These are phyloP conservation scores for Gallirallus australis DNA, from an alignment of 2,797 vertebrate genomes.

Conservation along the genomic window DNA sequence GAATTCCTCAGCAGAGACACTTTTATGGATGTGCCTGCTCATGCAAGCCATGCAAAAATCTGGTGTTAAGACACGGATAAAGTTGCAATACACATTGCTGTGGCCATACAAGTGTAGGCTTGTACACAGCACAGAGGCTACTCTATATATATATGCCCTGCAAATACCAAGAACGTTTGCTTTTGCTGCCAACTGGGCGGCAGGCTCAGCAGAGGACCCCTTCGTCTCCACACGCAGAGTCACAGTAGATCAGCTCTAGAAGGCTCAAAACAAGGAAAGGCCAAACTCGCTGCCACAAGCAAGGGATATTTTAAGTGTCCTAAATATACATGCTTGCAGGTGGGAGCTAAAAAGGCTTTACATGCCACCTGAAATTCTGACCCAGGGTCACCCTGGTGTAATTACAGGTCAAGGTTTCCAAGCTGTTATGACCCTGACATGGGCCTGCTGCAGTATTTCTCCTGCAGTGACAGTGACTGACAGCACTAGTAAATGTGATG, in stretches of 20 bases:
- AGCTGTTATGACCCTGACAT: not conserved
- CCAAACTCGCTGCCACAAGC: not conserved
- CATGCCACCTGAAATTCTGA: not conserved
- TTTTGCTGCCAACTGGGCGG: not conserved
- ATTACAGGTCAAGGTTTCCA: not conserved
- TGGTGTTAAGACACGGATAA: not conserved
- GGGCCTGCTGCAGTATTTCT: not conserved
- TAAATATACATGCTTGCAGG: not conserved
- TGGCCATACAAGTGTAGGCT: not conserved
- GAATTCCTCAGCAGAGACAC: not conserved
- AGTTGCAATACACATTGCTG: not conserved
- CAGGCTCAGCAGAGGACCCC: not conserved
- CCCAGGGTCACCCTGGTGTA: not conserved
- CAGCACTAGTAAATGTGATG: accelerated
- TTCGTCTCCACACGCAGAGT: accelerated
- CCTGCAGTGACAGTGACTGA: not conserved
- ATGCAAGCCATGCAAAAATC: not conserved
- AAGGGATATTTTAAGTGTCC: not conserved
- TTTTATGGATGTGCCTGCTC: not conserved
- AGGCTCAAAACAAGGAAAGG: not conserved
- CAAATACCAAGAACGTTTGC: not conserved
- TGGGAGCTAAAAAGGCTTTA: not conserved
- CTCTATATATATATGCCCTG: not conserved
- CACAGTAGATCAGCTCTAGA: not conserved
- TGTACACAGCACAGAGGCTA: not conserved